Percentiles rank a stretch among this genome's conserved stretches.
These are phyloP conservation scores for Mesembrinibis cayennensis DNA, from an alignment of 2,113 vertebrate species.

Conservation along the genomic window DNA sequence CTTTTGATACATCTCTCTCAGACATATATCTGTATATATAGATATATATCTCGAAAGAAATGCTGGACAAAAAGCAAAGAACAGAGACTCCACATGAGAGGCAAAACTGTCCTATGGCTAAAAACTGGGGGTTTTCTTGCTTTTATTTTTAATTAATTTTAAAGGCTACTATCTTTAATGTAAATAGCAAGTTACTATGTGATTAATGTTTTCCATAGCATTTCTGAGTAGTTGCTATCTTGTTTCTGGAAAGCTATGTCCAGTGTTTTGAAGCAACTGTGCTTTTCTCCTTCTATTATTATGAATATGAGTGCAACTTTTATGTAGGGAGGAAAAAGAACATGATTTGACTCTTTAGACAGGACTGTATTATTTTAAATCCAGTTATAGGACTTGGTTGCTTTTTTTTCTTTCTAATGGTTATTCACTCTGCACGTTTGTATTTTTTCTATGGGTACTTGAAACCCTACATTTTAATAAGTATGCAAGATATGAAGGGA, in stretches of 20 bases:
- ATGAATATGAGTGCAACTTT: background rate
- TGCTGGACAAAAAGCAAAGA: constrained; percentile 17
- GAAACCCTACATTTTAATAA: constrained; percentile 34
- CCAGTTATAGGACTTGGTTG: background rate
- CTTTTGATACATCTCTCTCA: constrained; percentile 12
- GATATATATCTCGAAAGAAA: background rate
- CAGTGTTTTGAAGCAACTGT: constrained; percentile 14
- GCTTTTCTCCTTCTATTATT: constrained; percentile 21
- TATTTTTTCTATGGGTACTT: constrained; percentile 53
- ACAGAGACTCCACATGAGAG: background rate
- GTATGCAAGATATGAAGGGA: background rate
- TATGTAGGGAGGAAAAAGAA: background rate
- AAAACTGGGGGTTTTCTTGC: background rate
- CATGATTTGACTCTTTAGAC: background rate
- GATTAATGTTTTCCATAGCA: constrained; percentile 35
- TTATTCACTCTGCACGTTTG: constrained; percentile 27
- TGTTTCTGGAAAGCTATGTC: constrained; percentile 33
- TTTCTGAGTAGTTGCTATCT: constrained; percentile 47
- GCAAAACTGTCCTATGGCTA: background rate
- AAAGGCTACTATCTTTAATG: background rate
- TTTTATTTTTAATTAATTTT: constrained; percentile 4
- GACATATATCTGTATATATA: background rate
- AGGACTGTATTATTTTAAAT: background rate
- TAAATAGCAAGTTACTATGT: constrained; percentile 46
- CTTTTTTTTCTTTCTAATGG: background rate